A percentile compares a stretch with the other conserved stretches of the same genome.
These are phyloP conservation scores for Porites evermanni DNA, from an alignment of 92 coral and sea anemone genomes.

Conservation along the genomic window DNA sequence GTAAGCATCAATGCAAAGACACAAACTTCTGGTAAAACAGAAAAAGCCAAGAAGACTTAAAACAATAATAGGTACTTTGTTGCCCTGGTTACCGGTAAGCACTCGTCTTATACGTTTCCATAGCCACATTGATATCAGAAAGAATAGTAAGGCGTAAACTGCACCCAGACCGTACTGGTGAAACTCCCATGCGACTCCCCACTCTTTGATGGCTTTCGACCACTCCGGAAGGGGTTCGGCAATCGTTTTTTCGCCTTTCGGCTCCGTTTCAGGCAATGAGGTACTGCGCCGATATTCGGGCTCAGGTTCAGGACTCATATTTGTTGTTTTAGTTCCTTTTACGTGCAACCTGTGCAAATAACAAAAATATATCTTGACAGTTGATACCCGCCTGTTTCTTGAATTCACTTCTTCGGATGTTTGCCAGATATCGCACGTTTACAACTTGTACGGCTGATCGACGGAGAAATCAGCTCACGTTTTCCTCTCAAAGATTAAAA, in stretches of 20 bases:
- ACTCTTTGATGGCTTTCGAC: constrained; percentile 60
- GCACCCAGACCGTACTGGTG: constrained; percentile 77
- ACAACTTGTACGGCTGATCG: not conserved
- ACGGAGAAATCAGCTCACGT: not conserved
- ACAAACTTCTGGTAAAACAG: constrained; percentile 59
- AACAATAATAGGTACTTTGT: constrained; percentile 69
- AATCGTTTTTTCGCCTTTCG: constrained; percentile 30
- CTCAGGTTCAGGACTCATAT: constrained; percentile 39
- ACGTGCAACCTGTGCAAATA: too few relatives aligned
- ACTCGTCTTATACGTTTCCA: constrained; percentile 4
- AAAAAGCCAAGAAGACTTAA: constrained; percentile 54
- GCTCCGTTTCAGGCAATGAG: constrained; percentile 34
- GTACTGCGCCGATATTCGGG: not conserved
- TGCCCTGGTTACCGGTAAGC: constrained; percentile 22
- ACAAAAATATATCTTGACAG: not conserved
- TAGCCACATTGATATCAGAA: constrained; percentile 27
- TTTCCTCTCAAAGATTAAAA: not conserved
- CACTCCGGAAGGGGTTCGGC: constrained; percentile 82
- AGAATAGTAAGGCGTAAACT: constrained; percentile 33
- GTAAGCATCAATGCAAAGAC: constrained; percentile 71
- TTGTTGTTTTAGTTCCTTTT: too few relatives aligned
- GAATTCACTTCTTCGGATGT: not conserved
- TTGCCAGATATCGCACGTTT: not conserved
- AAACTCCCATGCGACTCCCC: constrained; percentile 77
- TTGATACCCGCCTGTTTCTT: not conserved